Percentiles rank a stretch among this genome's conserved stretches.
Evolutionary conservation across 2,797 vertebrate genomes (phyloP).

Genomic region (Helostoma temminkii): DNA sequence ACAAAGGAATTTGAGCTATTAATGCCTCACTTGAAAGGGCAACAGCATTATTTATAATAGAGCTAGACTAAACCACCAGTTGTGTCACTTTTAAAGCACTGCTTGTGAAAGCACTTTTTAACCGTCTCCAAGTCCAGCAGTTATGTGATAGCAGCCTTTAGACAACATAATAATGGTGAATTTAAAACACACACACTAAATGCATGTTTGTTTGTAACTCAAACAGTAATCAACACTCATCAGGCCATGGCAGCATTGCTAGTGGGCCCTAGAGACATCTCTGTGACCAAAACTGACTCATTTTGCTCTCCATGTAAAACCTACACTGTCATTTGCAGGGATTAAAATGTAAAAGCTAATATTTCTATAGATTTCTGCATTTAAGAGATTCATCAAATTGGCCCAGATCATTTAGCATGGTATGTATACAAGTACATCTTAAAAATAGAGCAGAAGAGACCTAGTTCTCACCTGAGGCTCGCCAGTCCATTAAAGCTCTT

Average conservation of each 20-base stretch:
- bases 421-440: constrained; percentile 18
- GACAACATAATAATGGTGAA: constrained; percentile 49
- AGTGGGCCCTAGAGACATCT: too few relatives aligned
- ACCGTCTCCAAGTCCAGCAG: constrained; percentile 38
- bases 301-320: background rate
- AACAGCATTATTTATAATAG: constrained; percentile 50
- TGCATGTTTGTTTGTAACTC: constrained; percentile 33
- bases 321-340: background rate
- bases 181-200: constrained; percentile 51
- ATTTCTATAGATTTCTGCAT: constrained; percentile 26
- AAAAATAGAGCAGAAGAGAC: constrained; percentile 44
- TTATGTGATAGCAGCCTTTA: constrained; percentile 48
- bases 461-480: constrained; percentile 42
- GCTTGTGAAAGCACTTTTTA: too few relatives aligned
- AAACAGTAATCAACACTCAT: constrained; percentile 28
- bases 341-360: constrained; percentile 13
- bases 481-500: constrained; percentile 77
- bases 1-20: constrained; percentile 50
- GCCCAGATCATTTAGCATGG: constrained; percentile 7
- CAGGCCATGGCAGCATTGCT: too few relatives aligned
- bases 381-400: constrained; percentile 31
- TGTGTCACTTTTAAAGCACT: constrained; percentile 37
- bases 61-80: constrained; percentile 49
- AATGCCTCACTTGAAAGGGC: constrained; percentile 51
- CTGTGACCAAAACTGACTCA: background rate